Base-by-base conservation (phyloP, 1,140 invertebrate genomes). In the Drosophila oshimai region DNA sequence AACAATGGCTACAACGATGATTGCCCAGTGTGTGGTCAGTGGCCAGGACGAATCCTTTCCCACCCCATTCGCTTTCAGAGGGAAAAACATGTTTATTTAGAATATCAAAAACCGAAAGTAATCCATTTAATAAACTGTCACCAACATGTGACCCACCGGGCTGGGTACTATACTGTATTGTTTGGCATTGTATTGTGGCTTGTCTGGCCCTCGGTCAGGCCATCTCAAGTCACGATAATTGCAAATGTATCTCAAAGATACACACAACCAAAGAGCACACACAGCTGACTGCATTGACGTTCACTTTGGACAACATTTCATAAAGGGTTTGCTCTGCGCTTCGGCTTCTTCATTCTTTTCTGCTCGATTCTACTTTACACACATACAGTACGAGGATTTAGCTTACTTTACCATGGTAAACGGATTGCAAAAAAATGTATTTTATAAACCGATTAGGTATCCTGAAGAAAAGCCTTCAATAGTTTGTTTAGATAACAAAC, bases 41-140 rank as follows among this genome's bases (percentile, higher is more conserved):
- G 36, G 15, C 18, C 44, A 34, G 54, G 51, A 60, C 37, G 54
- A 45, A 62, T 60, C n/a, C 39, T 3, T 47, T 39, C 24, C 24
- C 29, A 12, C 22, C 17, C n/a, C 37, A 26, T 6, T 12, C 17
- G 24, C 45, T 46, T 12, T 22, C 15, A 7, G 34, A 34, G 31
- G 31, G 28, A 79, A 79, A 67, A 80, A 81, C 87, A 87, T 89
- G 77, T 89, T 89, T 89, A 89, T 89, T 89, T 89, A 89, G 75
- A 89, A 89, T 89, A 89, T 89, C 87, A 89, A 89, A 65, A 89
- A 83, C 71, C 74, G 78, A 88, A 88, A 89, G 87, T 89, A 89
- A 89, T 89, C 80, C 81, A 89, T 89, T 89, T 89, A 89, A 89
- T 89, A 89, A 89, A 89, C 87, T 89, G 87, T 89, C 87, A 89